Conservation (phyloP, 2,113 vertebrate species). For the Regulus satrapa region DNA sequence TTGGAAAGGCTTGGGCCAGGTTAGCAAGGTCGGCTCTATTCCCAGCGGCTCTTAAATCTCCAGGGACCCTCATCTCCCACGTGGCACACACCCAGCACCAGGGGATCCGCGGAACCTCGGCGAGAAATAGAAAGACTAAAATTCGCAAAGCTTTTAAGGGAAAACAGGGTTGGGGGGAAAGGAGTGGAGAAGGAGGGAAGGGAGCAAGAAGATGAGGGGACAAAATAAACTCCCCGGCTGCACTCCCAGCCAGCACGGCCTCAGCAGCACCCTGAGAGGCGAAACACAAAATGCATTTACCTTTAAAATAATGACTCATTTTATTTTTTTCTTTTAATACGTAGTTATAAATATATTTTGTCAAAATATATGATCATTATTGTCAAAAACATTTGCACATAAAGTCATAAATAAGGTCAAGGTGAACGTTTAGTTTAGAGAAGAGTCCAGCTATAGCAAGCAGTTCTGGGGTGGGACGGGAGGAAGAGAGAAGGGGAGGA, state of each 20-base stretch:
- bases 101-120: slow-evolving; percentile 4
- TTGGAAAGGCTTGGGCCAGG: slow-evolving; percentile 42
- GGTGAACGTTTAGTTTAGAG: slow-evolving; percentile 76
- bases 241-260: slow-evolving; percentile 76
- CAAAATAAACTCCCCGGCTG: slow-evolving; percentile 64
- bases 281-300: slow-evolving; percentile 78
- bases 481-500: slow-evolving; percentile 4
- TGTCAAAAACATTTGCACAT: slow-evolving; percentile 92
- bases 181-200: not conserved
- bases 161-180: not conserved
- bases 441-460: slow-evolving; percentile 56
- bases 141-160: not conserved
- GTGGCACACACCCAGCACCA: not conserved
- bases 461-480: slow-evolving; percentile 11
- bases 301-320: slow-evolving; percentile 98
- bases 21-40: slow-evolving; percentile 40
- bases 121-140: slow-evolving; percentile 30
- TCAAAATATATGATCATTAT: slow-evolving; percentile 99
- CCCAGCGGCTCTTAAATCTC: slow-evolving; percentile 23
- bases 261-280: slow-evolving; percentile 72
- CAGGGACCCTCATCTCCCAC: slow-evolving; percentile 39
- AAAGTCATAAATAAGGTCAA: slow-evolving; percentile 99
- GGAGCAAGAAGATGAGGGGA: not conserved
- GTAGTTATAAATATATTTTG: slow-evolving; percentile 99
- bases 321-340: slow-evolving; percentile 93